A percentile compares a stretch with the other conserved stretches of the same genome.
Conservation (phyloP, 35 echinoderm and acorn worm species). For the Stichopus chloronotus region DNA sequence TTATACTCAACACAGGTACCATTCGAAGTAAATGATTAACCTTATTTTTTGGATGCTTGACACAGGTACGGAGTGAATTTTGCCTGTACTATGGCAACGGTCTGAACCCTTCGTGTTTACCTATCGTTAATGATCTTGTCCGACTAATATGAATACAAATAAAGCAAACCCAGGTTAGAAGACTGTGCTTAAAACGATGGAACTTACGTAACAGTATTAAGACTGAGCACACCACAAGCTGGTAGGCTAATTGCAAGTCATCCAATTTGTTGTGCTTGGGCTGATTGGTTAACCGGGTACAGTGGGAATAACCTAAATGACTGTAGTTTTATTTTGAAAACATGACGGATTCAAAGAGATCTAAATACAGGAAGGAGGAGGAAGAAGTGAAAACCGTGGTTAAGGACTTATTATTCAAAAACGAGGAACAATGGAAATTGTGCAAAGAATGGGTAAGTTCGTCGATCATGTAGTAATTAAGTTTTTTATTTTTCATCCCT, state of each 20-base stretch:
- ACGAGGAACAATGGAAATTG: background rate
- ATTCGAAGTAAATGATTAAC: too few relatives aligned
- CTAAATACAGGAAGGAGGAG: background rate
- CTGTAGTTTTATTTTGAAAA: background rate
- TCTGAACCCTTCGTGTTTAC: background rate
- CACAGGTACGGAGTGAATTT: too few relatives aligned
- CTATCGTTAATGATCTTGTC: background rate
- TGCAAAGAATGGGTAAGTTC: background rate
- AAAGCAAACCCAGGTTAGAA: background rate
- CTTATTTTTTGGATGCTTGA: too few relatives aligned
- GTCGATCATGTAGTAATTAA: background rate
- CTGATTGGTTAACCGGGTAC: background rate
- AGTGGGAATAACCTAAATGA: background rate
- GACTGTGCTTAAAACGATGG: background rate
- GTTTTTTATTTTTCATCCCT: too few relatives aligned
- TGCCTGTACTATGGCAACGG: too few relatives aligned
- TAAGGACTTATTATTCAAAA: background rate
- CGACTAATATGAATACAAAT: background rate
- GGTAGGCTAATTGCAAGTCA: too few relatives aligned
- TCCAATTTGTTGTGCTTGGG: background rate
- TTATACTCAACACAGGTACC: too few relatives aligned
- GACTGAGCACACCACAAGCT: background rate
- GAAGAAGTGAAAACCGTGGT: background rate
- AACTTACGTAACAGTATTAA: background rate
- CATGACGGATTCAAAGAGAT: background rate